Evolutionary conservation across 1,140 invertebrate genomes (phyloP).

Genomic region (Neomicropteryx cornuta): DNA sequence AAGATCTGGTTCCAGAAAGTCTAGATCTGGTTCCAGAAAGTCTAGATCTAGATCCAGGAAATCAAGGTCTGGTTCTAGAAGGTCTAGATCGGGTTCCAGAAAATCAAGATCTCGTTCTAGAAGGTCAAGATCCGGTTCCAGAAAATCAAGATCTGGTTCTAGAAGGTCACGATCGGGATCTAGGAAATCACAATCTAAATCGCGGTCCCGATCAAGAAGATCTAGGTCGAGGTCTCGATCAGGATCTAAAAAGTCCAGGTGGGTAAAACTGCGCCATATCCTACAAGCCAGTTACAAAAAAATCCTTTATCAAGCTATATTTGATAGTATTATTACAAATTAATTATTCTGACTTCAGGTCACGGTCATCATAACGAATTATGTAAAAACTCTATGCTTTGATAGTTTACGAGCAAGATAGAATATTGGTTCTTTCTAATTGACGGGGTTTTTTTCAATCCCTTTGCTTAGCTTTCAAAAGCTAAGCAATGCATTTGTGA

Average conservation of each 20-base stretch:
- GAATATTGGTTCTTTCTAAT: too few relatives aligned
- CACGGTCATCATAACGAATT: too few relatives aligned
- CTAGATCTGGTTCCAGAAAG: slow-evolving; percentile 17
- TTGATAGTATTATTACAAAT: too few relatives aligned
- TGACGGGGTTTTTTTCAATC: too few relatives aligned
- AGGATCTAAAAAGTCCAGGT: slow-evolving; percentile 18
- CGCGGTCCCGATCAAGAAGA: slow-evolving; percentile 18
- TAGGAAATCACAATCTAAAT: slow-evolving; percentile 19
- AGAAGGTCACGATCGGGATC: slow-evolving; percentile 24
- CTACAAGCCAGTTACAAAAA: too few relatives aligned
- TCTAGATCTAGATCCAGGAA: slow-evolving; percentile 19
- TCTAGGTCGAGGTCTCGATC: slow-evolving; percentile 19
- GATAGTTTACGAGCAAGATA: too few relatives aligned
- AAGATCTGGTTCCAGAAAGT: slow-evolving; percentile 23
- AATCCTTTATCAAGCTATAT: too few relatives aligned
- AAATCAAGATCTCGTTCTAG: slow-evolving; percentile 22
- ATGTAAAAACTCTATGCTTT: too few relatives aligned
- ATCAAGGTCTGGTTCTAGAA: slow-evolving; percentile 17
- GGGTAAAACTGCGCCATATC: too few relatives aligned
- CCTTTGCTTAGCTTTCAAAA: too few relatives aligned
- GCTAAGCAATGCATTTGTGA: too few relatives aligned
- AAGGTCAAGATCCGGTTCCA: slow-evolving; percentile 28
- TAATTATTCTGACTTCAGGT: too few relatives aligned
- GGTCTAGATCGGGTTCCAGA: slow-evolving; percentile 22
- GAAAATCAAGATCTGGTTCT: slow-evolving; percentile 27